A percentile compares a stretch with the other conserved stretches of the same genome.
Conservation (phyloP, 2,113 vertebrate species). For the Apaloderma vittatum region DNA sequence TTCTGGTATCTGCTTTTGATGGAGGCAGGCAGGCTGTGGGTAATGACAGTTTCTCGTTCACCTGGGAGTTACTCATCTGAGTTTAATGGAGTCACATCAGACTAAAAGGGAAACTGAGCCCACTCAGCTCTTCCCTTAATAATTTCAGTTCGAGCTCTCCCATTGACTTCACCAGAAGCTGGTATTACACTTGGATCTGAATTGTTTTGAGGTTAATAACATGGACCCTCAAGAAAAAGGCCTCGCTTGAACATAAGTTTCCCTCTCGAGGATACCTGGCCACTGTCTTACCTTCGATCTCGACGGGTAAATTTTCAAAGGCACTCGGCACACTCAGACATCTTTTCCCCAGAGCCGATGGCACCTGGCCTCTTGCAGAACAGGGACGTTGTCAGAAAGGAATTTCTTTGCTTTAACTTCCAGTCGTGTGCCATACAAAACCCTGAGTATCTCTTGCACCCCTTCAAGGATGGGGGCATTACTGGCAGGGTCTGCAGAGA, state of each 20-base stretch:
- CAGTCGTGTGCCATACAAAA: fast-evolving
- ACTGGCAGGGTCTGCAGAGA: neutral
- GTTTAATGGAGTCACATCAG: neutral
- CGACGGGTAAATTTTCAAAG: neutral
- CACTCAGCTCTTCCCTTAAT: neutral
- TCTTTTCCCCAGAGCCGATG: neutral
- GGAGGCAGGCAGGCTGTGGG: neutral
- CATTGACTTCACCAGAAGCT: neutral
- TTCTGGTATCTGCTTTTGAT: neutral
- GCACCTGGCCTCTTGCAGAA: neutral
- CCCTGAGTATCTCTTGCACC: neutral
- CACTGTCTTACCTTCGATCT: neutral
- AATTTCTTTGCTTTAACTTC: neutral
- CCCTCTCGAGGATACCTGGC: neutral
- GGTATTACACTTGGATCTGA: neutral
- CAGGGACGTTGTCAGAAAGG: neutral
- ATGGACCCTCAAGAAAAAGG: neutral
- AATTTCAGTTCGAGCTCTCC: neutral
- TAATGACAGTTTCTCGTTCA: neutral
- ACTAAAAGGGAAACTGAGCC: neutral
- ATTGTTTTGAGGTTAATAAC: neutral
- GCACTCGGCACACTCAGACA: neutral
- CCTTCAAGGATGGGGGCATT: neutral
- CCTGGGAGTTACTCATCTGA: neutral
- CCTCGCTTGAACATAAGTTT: neutral